phyloP scores from a whole-genome alignment of 53 echinoderm and acorn worm genomes.

The Holothuria scabra region DNA sequence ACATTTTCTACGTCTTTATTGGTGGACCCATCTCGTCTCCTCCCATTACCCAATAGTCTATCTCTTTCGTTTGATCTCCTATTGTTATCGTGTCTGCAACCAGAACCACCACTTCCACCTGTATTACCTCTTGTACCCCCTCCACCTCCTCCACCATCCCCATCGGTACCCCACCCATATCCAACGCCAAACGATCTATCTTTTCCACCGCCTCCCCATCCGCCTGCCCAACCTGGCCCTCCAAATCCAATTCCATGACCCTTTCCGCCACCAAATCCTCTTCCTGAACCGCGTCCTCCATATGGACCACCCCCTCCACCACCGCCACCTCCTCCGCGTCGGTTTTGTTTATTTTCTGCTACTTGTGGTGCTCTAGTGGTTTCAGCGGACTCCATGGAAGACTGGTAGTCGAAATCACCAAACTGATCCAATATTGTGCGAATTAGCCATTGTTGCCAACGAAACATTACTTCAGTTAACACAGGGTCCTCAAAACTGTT shows the following conservation, averaged over 20 bases:
- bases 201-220: not conserved
- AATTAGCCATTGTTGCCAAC: not conserved
- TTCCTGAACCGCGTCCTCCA: no score
- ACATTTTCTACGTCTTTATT: not conserved
- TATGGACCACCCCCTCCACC: no score
- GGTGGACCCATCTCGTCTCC: not conserved
- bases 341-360: no score
- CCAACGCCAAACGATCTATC: not conserved
- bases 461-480: not conserved
- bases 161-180: not conserved
- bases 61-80: not conserved
- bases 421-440: no score
- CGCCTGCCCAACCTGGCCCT: constrained; percentile 1
- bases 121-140: not conserved
- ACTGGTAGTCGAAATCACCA: no score
- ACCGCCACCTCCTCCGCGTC: no score
- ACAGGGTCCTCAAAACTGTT: not conserved
- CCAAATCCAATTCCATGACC: not conserved
- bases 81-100: not conserved
- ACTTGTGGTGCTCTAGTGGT: no score
- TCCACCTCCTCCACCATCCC: not conserved
- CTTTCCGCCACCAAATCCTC: constrained; percentile 1
- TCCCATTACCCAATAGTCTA: not conserved
- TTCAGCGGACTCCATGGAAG: no score
- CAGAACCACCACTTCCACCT: not conserved